Evolutionary conservation across 2,797 vertebrate species (phyloP).

Genomic region (Tragopan temminckii): DNA sequence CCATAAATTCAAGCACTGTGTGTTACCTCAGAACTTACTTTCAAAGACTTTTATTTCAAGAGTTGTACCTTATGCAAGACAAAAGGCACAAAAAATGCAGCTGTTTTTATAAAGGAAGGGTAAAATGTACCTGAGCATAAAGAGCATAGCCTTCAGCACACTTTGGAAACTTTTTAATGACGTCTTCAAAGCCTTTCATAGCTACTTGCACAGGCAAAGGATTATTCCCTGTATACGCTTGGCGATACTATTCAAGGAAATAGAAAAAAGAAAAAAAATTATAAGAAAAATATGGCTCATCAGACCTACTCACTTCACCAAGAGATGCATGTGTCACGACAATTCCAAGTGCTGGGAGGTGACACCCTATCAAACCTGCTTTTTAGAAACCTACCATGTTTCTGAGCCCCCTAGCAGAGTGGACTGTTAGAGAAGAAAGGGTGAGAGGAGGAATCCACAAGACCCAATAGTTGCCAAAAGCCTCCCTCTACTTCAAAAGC

Average conservation of each 20-base stretch:
- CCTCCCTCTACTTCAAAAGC: background rate
- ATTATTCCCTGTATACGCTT: slow-evolving; percentile 98
- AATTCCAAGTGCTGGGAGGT: background rate
- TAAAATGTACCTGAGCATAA: slow-evolving; percentile 92
- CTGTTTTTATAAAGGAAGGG: background rate
- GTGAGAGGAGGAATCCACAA: background rate
- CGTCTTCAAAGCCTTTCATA: slow-evolving; percentile 97
- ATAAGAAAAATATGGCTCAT: background rate
- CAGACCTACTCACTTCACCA: background rate
- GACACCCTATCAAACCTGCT: background rate
- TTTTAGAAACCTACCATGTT: background rate
- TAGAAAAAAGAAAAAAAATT: background rate
- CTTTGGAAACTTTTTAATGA: slow-evolving; percentile 94
- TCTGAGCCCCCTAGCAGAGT: background rate
- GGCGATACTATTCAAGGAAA: slow-evolving; percentile 89
- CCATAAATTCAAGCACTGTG: background rate
- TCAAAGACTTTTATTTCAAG: background rate
- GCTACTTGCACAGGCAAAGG: slow-evolving; percentile 93
- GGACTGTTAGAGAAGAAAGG: background rate
- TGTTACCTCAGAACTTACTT: background rate
- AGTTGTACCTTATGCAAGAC: background rate
- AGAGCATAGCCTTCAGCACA: slow-evolving; percentile 98
- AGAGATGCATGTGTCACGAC: background rate
- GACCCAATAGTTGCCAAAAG: background rate
- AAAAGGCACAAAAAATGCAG: background rate